Conservation (phyloP, 2,113 vertebrate species). For the Cyanocitta stelleri region DNA sequence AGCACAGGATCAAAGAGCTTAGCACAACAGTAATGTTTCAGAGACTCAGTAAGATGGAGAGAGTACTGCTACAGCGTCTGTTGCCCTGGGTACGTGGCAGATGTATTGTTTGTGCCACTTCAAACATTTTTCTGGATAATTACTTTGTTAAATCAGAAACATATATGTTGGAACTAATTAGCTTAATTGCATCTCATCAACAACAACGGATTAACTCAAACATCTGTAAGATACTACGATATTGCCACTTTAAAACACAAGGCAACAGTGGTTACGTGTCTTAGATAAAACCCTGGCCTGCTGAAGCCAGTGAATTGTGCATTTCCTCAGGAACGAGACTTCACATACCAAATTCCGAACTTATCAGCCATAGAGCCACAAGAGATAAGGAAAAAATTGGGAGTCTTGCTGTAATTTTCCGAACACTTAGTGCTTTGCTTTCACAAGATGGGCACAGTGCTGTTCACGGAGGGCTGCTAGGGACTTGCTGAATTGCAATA, state of each 20-base stretch:
- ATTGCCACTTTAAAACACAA: neutral
- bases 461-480: neutral
- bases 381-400: neutral
- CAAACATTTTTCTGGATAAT: neutral
- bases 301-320: neutral
- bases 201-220: neutral
- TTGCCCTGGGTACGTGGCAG: neutral
- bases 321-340: neutral
- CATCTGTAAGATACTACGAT: neutral
- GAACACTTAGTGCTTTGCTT: neutral
- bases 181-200: neutral
- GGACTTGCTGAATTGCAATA: accelerated
- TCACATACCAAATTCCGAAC: slow-evolving; percentile 7
- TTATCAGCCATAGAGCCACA: neutral
- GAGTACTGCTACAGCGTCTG: neutral
- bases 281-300: neutral
- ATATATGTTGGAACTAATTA: neutral
- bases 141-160: neutral
- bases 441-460: neutral
- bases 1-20: neutral
- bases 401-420: neutral
- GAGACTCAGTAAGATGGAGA: neutral
- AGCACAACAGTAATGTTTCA: neutral
- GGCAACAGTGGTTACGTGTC: neutral
- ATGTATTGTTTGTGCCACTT: neutral